A percentile compares a stretch with the other conserved stretches of the same genome.
These are phyloP conservation scores for Mythimna albipuncta DNA, from an alignment of 2,888 invertebrate species.

Conservation along the genomic window DNA sequence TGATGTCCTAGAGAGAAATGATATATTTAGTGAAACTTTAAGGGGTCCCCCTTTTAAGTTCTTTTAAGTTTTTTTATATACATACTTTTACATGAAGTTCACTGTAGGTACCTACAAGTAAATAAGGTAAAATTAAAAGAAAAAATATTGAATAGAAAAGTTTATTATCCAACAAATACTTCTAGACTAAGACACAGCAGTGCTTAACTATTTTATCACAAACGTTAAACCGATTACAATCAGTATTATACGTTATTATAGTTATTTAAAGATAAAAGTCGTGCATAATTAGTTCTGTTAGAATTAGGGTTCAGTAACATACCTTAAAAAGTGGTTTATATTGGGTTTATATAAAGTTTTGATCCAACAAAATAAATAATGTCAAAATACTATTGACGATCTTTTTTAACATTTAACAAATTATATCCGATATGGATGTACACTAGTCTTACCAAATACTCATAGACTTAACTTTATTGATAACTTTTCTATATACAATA, in stretches of 20 bases:
- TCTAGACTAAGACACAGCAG: slow-evolving; percentile 30
- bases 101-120: no score
- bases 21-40: no score
- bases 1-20: no score
- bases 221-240: slow-evolving; percentile 40
- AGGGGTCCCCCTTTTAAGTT: no score
- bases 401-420: background rate
- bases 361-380: background rate
- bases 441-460: slow-evolving; percentile 23
- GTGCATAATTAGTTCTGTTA: slow-evolving; percentile 17
- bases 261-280: slow-evolving; percentile 4
- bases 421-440: slow-evolving; percentile 8
- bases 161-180: slow-evolving; percentile 59
- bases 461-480: slow-evolving; percentile 14
- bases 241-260: slow-evolving; percentile 15
- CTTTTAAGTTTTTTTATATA: no score
- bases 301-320: background rate
- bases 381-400: background rate
- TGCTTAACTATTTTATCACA: slow-evolving; percentile 52
- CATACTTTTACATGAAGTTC: no score
- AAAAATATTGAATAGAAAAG: slow-evolving; percentile 41
- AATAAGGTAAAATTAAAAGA: no score
- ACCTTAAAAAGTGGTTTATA: background rate
- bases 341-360: no score
- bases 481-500: slow-evolving; percentile 40